phyloP scores from a whole-genome alignment of 2,797 vertebrate genomes.

The Schizothorax lantsangensis region DNA sequence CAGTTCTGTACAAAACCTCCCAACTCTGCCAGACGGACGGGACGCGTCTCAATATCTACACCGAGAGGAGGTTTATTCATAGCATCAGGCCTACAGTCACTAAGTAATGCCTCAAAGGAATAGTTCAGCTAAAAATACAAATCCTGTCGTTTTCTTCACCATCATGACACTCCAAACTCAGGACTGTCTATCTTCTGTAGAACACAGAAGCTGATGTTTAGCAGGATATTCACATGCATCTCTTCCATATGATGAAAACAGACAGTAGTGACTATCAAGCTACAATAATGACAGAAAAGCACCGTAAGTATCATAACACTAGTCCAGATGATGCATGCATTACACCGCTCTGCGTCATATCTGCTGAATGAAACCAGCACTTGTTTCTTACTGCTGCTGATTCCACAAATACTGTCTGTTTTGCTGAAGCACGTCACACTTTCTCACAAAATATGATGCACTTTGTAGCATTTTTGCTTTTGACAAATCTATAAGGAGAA shows the following conservation, averaged over 20 bases:
- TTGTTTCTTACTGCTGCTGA: background rate
- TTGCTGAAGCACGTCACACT: background rate
- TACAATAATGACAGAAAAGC: background rate
- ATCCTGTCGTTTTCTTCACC: background rate
- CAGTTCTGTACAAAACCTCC: constrained; percentile 68
- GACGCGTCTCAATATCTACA: constrained; percentile 65
- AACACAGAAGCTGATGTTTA: background rate
- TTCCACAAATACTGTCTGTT: background rate
- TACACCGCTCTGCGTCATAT: background rate
- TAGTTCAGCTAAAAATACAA: background rate
- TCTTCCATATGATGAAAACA: background rate
- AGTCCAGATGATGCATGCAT: background rate
- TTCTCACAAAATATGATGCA: background rate
- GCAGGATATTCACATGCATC: background rate
- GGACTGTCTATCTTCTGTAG: background rate
- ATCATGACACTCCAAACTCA: background rate
- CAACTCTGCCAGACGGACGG: constrained; percentile 61
- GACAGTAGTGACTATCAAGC: background rate
- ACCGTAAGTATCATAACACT: background rate
- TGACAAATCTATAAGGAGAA: background rate
- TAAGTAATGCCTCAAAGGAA: background rate
- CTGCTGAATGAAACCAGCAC: background rate
- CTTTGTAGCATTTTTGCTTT: background rate
- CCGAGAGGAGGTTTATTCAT: constrained; percentile 15
- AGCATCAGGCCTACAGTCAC: background rate